Evolutionary conservation across 2,888 invertebrate species (phyloP), one percentile per base, ranked within the genome.

Genomic region (Tholera decimalis): DNA sequence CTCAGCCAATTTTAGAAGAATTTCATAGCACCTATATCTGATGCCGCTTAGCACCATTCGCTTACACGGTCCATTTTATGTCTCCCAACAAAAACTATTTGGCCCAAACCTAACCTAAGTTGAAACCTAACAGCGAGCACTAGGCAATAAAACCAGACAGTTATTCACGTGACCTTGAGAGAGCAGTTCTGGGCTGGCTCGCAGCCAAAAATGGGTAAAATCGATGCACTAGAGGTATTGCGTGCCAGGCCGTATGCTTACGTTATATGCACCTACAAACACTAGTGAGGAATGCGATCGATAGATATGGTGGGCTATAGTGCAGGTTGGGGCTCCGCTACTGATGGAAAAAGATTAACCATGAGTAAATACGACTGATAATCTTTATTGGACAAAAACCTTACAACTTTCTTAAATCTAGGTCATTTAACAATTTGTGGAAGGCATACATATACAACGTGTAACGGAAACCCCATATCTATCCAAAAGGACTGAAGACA

Each of bases 171-270:
- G 71, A 69, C 83, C 83, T 79, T 83, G 49, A 57, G 43, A 20
- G 13, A 30, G 20, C 59, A 22, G 28, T 51, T 60, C 56, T 60
- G 43, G 56, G 35, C 58, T 83, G 83, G 83, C 77, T 35, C 7
- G 9, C 9, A 28, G 83, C 83, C 83, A 83, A 77, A 77, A 72
- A 53, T 71, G 53, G 62, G 47, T 43, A 60, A 78, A 83, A 84
- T 79, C 85, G 73, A 84, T 83, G 79, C 77, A 76, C 58, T 43
- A 55, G 57, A 46, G 57, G 59, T 47, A 24, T 56, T 49, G 57
- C 57, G 80, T 80, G 80, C 82, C 75, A 73, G 44, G 13, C 39
- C 6, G 9, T 26, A 15, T 44, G 24, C 59, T 28, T 26, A 49
- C 9, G 30, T 39, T 50, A 47, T 56, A 60, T 76, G 71, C 76